phyloP scores from a whole-genome alignment of 1,140 invertebrate genomes.

The Patella vulgata region DNA sequence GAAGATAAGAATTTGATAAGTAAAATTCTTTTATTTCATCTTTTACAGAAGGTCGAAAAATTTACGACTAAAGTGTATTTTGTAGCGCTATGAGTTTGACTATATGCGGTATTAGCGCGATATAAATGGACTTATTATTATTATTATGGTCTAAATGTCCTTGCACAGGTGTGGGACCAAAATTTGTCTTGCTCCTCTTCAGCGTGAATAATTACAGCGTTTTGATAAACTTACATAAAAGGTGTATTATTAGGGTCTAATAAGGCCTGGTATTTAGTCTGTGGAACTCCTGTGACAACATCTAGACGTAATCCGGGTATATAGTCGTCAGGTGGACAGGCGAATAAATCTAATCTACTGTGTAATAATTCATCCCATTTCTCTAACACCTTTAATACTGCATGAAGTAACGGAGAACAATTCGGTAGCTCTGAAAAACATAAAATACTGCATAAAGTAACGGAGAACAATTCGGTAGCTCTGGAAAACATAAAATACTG shows the following conservation, averaged over 20 bases:
- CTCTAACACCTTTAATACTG: conserved; percentile 83
- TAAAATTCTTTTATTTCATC: too few species aligned
- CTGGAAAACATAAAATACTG: conserved; percentile 73
- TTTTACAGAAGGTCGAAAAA: too few species aligned
- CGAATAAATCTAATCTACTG: conserved; percentile 79
- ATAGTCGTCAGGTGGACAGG: conserved; percentile 73
- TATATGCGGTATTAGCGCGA: too few species aligned
- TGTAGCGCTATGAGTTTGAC: too few species aligned
- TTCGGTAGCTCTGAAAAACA: conserved; percentile 84
- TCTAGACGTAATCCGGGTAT: conserved; percentile 67
- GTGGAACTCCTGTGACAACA: conserved; percentile 77
- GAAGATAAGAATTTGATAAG: too few species aligned
- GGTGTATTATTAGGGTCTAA: conserved; percentile 95
- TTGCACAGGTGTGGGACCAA: too few species aligned
- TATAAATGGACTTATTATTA: too few species aligned
- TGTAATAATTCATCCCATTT: conserved; percentile 88
- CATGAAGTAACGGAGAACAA: conserved; percentile 92
- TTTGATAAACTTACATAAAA: conserved; percentile 86
- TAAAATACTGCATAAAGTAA: conserved; percentile 82
- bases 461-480: conserved; percentile 93
- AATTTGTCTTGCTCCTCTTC: too few species aligned
- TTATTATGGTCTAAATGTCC: too few species aligned
- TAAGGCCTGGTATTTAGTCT: conserved; percentile 92
- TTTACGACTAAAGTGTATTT: too few species aligned
- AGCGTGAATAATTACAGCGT: too few species aligned